Conservation (phyloP, 2,888 invertebrate species). For the Rhingia rostrata region DNA sequence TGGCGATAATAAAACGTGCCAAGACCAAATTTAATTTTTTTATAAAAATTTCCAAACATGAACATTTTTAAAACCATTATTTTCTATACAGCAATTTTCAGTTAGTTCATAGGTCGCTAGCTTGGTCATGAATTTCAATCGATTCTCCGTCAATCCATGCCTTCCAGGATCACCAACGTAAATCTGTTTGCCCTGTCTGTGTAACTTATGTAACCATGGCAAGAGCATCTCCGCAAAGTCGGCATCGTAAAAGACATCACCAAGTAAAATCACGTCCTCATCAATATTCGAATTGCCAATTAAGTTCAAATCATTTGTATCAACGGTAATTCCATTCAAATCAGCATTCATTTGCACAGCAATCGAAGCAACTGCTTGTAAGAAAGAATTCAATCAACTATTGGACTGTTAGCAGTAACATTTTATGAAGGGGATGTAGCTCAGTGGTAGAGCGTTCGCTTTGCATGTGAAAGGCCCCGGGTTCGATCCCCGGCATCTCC, state of each 20-base stretch:
- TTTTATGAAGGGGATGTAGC: constrained; percentile 63
- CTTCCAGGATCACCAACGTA: constrained; percentile 86
- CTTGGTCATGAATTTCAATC: constrained; percentile 81
- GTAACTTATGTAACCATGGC: constrained; percentile 84
- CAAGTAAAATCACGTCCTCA: constrained; percentile 86
- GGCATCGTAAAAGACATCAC: constrained; percentile 88
- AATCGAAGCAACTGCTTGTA: constrained; percentile 84
- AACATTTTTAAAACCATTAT: constrained; percentile 84
- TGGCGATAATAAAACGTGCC: background rate
- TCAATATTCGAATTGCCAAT: constrained; percentile 82
- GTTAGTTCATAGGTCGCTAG: constrained; percentile 83
- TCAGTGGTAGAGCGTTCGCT: constrained; percentile 74
- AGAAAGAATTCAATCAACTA: constrained; percentile 3
- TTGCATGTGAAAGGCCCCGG: constrained; percentile 90
- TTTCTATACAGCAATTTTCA: constrained; percentile 83
- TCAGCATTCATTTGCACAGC: constrained; percentile 84
- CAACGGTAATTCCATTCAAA: constrained; percentile 83
- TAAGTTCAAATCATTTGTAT: constrained; percentile 83
- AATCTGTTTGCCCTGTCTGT: constrained; percentile 80
- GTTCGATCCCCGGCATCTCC: constrained; percentile 96
- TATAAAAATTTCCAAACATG: constrained; percentile 82
- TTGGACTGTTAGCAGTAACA: rapidly evolving
- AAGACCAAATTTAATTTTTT: background rate
- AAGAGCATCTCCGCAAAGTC: constrained; percentile 84
- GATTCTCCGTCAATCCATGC: constrained; percentile 83